Base-by-base conservation (phyloP, 2,797 vertebrate genomes). In the Micropoecilia bifurca region DNA sequence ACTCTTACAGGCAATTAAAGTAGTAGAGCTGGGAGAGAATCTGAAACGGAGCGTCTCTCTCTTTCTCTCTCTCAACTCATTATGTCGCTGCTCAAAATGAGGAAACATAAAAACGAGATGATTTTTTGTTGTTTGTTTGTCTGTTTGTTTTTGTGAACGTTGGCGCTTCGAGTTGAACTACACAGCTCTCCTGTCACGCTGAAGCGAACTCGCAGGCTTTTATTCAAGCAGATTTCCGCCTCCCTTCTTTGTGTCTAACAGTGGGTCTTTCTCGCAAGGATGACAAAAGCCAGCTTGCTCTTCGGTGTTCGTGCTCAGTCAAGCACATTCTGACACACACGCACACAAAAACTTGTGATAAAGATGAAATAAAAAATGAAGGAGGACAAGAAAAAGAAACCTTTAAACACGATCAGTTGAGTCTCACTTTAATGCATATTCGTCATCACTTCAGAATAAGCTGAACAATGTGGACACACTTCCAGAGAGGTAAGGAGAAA, bases 211-310 rank as follows among this genome's bases (percentile, higher is more conserved):
- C 14, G 25, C 6, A 71, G 43, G 72, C 20, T 18, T 6, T 77
- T 71, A 45, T 20, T 83, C 1, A 61, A 14, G 79, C 59, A 53
- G 13, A 48, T 41, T 72, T 16, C 33, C 53, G 13, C 18, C 39
- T 36, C n/a, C 71, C 22, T 33, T 33, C 71, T 80, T 82, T 39
- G 48, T n/a, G 46, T 36, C 73, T 3, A 72, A 69, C 75, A 72
- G 46, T 59, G 41, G 12, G 6, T 4, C 12, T 83, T 28, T 72
- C 46, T 59, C 43, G 45, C n/a, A 43, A 72, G n/a, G 59, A 75
- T 59, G 30, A 41, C 10, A 45, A 20, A 47, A 71, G n/a, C 48
- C 28, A 61, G 4, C 57, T 43, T 55, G 28, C 14, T 33, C 48
- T 39, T 55, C 7, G 20, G 47, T 20, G 20, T 30, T 68, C 10